Base-by-base conservation (phyloP, 2,888 invertebrate genomes). In the Spilarctia lutea region DNA sequence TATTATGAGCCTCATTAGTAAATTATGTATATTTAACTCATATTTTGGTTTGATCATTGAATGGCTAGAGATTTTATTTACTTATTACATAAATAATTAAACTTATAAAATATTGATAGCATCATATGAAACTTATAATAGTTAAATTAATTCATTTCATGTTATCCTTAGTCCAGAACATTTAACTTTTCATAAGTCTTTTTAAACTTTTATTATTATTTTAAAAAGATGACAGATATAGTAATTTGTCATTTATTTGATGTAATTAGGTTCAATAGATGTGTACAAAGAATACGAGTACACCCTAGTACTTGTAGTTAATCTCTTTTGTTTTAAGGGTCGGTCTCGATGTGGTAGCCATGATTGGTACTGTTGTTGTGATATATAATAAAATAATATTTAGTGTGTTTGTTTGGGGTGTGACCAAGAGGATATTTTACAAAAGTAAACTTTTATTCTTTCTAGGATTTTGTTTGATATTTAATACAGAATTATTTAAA, bases 311-410 rank as follows among this genome's bases (percentile, higher is more conserved):
- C 30, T 30, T 68, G 3, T 79, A 79, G 86, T 86, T 84, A 87
- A 87, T 87, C 87, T 87, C 87, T 87, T 86, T 84, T 56, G 52
- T 56, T 75, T 65, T 76, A 73, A 67, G 45, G 75, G 72, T 68
- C 71, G 74, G 76, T 86, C 72, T 75, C 79, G 69, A 75, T 75
- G 75, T 71, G 69, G 68, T 79, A 81, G 35, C 76, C 75, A 80
- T 78, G 56, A 56, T 73, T 75, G 69, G 56, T 63, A 72, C 77
- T 83, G 79, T 72, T 73, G 68, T 75, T 85, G 78, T 81, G 77
- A 85, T 79, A 75, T 68, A 73, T 75, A 80, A 76, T 81, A 78
- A 74, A 75, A 68, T 63, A 42, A 73, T 75, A 75, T 86, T 77
- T 75, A 67, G 83, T 69, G 73, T 76, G 79, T 72, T 72, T 75